Percentiles rank a stretch among this genome's conserved stretches.
These are phyloP conservation scores for Acutogordius australiensis DNA, from an alignment of 2,888 invertebrate genomes.

Conservation along the genomic window DNA sequence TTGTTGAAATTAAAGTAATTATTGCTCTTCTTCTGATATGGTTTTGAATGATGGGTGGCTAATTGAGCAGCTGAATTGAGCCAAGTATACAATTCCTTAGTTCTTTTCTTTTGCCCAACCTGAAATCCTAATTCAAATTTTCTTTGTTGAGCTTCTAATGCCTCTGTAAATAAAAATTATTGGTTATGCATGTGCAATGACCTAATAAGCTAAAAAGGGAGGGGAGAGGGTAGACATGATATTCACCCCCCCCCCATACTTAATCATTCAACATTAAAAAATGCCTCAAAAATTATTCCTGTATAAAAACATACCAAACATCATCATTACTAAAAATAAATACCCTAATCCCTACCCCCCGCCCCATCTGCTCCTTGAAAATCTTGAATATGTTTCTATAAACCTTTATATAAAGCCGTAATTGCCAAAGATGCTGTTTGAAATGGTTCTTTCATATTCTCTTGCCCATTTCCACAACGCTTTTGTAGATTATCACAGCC, in stretches of 20 bases:
- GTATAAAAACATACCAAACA: no score
- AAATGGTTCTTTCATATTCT: background rate
- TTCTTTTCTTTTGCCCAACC: background rate
- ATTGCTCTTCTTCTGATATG: background rate
- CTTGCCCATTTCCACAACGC: background rate
- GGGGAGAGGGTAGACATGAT: no score
- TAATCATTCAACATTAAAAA: no score
- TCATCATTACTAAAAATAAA: no score
- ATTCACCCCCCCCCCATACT: no score
- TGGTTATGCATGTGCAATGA: no score
- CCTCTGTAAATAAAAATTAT: background rate
- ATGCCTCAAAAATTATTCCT: no score
- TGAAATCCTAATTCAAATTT: background rate
- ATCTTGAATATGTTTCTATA: no score
- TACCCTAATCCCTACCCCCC: no score
- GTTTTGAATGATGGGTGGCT: background rate
- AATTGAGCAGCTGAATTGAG: background rate
- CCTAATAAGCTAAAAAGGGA: no score
- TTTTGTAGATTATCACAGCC: background rate
- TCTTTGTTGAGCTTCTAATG: background rate
- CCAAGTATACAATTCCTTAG: background rate
- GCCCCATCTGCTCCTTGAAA: no score
- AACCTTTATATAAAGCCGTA: background rate
- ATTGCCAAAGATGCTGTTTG: slow-evolving; percentile 1
- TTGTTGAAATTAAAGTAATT: background rate